Evolutionary conservation across 2,113 vertebrate species (phyloP).

Genomic region (Peromyscus maniculatus): DNA sequence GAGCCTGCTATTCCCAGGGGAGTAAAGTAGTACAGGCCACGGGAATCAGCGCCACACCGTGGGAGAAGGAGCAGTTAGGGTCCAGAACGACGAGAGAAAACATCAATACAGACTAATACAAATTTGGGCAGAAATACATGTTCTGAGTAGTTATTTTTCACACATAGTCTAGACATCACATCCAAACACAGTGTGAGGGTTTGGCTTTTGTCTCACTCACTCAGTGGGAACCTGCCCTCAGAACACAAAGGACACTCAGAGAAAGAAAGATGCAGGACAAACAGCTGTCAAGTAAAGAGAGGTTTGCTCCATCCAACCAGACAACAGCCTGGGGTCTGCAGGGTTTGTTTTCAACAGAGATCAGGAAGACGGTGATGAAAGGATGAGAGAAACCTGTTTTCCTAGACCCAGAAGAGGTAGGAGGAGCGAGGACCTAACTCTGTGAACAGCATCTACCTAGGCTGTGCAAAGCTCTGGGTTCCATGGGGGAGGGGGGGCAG

Average conservation of each 20-base stretch:
- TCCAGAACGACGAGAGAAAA: background rate
- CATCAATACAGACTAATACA: background rate
- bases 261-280: background rate
- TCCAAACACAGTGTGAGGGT: conserved; percentile 6
- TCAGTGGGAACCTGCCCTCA: conserved; percentile 43
- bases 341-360: conserved; percentile 30
- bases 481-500: background rate
- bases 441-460: background rate
- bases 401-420: background rate
- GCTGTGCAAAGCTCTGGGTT: background rate
- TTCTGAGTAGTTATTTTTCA: background rate
- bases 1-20: rapidly evolving
- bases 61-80: background rate
- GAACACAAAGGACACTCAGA: background rate
- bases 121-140: background rate
- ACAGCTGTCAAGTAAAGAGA: background rate
- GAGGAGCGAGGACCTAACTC: background rate
- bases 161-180: background rate
- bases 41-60: background rate
- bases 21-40: rapidly evolving
- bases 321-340: background rate
- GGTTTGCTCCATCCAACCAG: background rate
- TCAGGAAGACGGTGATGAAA: background rate
- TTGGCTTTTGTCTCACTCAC: background rate
- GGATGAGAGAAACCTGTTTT: background rate